Evolutionary conservation across 2,888 invertebrate genomes (phyloP), one percentile per base, ranked within the genome.

Genomic region (Polymixis flavicincta): DNA sequence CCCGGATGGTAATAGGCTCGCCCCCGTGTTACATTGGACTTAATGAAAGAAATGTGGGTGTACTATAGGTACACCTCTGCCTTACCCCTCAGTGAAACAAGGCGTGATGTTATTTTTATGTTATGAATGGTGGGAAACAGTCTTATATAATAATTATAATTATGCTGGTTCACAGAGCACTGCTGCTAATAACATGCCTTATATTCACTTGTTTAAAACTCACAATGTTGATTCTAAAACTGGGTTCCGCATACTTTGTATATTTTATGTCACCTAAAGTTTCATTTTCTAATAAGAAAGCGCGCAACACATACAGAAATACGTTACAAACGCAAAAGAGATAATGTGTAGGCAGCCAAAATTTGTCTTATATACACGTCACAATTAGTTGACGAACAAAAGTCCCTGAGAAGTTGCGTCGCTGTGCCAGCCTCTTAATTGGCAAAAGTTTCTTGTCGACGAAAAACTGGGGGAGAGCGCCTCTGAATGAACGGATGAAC

Each of bases 331-430:
- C 76, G 74, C 73, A 74, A 71, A 78, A 74, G 80, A 90, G 90
- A 92, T 92, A 92, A 92, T 90, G 88, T 87, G 85, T 86, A 82
- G 87, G 87, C 87, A 89, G 79, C 86, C 85, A 88, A 90, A 92
- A 91, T 89, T 88, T 86, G 84, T 90, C 86, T 89, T 89, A 83
- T 88, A 84, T 89, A 88, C 83, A 88, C 88, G 90, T 91, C 90
- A 87, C 91, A 90, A 90, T 91, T 90, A 91, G 90, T 91, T 89
- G 90, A 90, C 87, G 89, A 90, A 91, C 90, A 90, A 91, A 90
- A 91, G 89, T 90, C 91, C 79, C 83, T 76, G 81, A 85, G 88
- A 91, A 92, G 89, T 92, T 92, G 88, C 89, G 90, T 89, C 91
- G 87, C 88, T 89, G 85, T 91, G 88, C 87, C 87, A 89, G 88